Percentiles rank a stretch among this genome's conserved stretches.
Evolutionary conservation across 2,113 vertebrate genomes (phyloP).

Genomic region (Condylura cristata): DNA sequence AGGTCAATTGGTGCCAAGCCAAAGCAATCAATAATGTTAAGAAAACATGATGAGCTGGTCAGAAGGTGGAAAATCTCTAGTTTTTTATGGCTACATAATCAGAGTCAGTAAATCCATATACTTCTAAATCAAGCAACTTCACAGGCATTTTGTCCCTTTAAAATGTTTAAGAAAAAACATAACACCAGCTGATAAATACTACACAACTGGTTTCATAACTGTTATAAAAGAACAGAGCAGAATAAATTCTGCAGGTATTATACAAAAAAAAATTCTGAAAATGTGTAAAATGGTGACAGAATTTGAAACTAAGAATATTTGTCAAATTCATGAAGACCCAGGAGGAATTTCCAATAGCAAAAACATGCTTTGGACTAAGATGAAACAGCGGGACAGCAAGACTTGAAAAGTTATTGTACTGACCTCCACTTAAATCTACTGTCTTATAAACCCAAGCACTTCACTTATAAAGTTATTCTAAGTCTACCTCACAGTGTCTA

Average conservation of each 20-base stretch:
- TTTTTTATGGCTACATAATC: background rate
- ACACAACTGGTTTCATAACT: background rate
- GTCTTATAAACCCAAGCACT: background rate
- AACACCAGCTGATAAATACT: background rate
- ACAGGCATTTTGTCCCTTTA: background rate
- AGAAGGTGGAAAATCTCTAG: background rate
- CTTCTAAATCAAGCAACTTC: background rate
- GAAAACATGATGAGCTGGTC: background rate
- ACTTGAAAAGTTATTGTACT: background rate
- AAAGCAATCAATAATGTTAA: conserved; percentile 42
- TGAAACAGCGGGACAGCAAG: background rate
- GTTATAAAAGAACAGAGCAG: background rate
- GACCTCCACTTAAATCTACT: background rate
- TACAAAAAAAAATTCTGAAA: conserved; percentile 52
- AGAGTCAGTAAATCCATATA: background rate
- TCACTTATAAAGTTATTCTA: background rate
- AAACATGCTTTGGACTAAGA: background rate
- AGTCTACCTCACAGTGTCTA: background rate
- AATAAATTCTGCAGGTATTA: background rate
- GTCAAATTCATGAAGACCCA: conserved; percentile 6
- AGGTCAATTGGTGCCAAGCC: background rate
- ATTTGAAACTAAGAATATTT: conserved; percentile 37
- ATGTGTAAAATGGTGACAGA: background rate
- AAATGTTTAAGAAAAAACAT: background rate
- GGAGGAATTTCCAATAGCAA: conserved; percentile 19